Evolutionary conservation across 2,888 invertebrate genomes (phyloP), one percentile per base, ranked within the genome.

Genomic region (Gymnosoma rotundatum): DNA sequence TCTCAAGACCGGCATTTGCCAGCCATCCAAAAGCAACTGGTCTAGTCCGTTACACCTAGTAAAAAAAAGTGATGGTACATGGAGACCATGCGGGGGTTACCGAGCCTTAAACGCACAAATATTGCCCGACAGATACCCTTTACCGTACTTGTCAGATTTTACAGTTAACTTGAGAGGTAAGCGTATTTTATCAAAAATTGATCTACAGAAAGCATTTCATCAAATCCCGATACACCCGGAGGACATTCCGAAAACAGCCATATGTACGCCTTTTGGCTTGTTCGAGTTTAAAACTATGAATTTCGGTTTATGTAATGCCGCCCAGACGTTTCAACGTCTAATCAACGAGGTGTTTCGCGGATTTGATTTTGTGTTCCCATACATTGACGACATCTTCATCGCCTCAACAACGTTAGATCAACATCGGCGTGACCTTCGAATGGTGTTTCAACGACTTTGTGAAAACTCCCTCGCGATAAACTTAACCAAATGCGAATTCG

Each of bases 61-160:
- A 73, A 48, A 21, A n/a, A 83, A 82, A 66, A 18, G 54, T 18
- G 83, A 74, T 50, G 54, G 50, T 8, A 25, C 75, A 6, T 79
- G 66, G 83, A 67, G 78, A 45, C 84, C 84, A 21, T 79, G 78
- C 52, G 72, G 75, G 4, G 67, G 72, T n/a, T 76, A 83, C 32
- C 75, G 6, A 2, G 42, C 42, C 2, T 7, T 42, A 0, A 42
- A 42, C 4, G 42, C 42, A 7, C 42, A 42, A 42, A 42, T 14
- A 14, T 10, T 42, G 14, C 42, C 9, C 4, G 75, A 75, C 18
- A 21, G 75, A 4, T 75, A 83, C 36, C 64, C 74, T 0, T n/a
- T 67, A 18, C 81, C 75, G 9, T 60, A 72, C 32, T 69, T 66
- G 52, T 21, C 50, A 0, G 73, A 74, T 21, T 80, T 64, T 42